These are phyloP conservation scores for Pogona vitticeps DNA, from an alignment of 2,113 vertebrate species.

Conservation along the genomic window DNA sequence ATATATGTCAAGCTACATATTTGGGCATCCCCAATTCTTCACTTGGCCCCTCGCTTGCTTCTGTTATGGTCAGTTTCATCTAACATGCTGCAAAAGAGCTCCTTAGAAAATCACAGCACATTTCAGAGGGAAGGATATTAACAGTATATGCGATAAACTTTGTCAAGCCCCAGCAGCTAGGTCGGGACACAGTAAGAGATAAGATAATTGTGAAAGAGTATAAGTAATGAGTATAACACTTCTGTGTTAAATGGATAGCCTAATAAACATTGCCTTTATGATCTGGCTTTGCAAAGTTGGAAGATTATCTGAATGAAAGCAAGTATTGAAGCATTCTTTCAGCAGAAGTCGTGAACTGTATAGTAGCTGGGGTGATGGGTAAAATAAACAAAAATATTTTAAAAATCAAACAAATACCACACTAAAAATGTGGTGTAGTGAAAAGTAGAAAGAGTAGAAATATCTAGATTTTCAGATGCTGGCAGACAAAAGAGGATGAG, in stretches of 20 bases:
- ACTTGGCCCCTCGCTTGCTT: neutral
- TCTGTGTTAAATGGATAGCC: neutral
- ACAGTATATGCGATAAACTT: neutral
- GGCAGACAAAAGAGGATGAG: neutral
- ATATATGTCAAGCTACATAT: too few species aligned
- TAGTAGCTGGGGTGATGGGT: neutral
- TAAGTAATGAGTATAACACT: neutral
- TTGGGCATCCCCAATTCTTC: neutral
- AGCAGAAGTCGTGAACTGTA: neutral
- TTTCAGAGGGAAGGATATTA: neutral
- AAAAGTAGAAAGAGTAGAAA: neutral
- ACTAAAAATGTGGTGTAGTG: too few species aligned
- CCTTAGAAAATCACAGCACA: neutral
- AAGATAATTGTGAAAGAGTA: neutral
- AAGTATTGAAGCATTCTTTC: neutral
- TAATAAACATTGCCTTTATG: neutral
- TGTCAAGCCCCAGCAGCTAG: neutral
- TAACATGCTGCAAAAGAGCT: neutral
- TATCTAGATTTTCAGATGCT: neutral
- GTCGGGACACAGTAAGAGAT: neutral
- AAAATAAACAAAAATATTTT: too few species aligned
- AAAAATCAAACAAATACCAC: too few species aligned
- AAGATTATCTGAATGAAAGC: neutral
- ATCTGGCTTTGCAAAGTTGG: neutral
- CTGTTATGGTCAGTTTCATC: neutral